phyloP scores from a whole-genome alignment of 1,140 invertebrate genomes.

The Bathynomus jamesi region DNA sequence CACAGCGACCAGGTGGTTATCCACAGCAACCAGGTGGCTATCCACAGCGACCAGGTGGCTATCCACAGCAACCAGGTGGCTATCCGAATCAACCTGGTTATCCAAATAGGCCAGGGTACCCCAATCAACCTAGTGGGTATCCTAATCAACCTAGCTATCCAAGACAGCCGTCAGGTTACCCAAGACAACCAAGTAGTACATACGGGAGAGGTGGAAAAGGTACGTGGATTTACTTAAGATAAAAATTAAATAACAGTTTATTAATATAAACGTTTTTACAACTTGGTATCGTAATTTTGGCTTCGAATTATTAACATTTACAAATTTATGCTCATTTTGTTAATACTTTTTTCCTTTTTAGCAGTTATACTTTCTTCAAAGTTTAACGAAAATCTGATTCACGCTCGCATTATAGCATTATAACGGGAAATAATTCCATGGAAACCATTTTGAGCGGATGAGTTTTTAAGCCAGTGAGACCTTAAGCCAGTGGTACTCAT shows the following conservation, averaged over 20 bases:
- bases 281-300: background rate
- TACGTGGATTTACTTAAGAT: background rate
- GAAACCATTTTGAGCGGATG: too few species aligned
- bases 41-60: background rate
- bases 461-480: too few species aligned
- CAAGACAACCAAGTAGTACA: background rate
- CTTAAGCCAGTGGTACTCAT: too few species aligned
- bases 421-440: too few species aligned
- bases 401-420: too few species aligned
- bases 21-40: background rate
- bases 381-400: background rate
- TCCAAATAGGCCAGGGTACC: background rate
- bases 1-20: background rate
- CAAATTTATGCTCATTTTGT: background rate
- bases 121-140: background rate
- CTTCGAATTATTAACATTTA: background rate
- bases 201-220: background rate
- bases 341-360: background rate
- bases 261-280: background rate
- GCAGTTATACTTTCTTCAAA: background rate
- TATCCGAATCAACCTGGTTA: background rate
- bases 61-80: background rate
- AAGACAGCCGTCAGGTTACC: background rate
- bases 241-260: too few species aligned
- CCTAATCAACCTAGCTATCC: background rate